Base-by-base conservation (phyloP, 2,113 vertebrate genomes). In the Nothoprocta pentlandii region DNA sequence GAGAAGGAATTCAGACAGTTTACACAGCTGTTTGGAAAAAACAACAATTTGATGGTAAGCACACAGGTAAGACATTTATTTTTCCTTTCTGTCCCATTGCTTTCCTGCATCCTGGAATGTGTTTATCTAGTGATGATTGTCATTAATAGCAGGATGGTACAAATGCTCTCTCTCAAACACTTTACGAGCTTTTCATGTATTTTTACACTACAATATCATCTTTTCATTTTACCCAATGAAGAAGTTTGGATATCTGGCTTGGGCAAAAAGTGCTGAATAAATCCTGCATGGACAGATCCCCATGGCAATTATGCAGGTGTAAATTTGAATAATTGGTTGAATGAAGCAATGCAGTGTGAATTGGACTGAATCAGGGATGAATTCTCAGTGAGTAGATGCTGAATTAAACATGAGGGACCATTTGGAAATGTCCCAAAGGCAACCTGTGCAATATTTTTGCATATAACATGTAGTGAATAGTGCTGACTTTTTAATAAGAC, bases 1-100 rank as follows among this genome's bases (percentile, higher is more conserved):
- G 98, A 98, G 85, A 98, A 97, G 79, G 98, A 98, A 63, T 97
- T 98, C 94, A 98, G 95, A 36, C 98, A 98, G 47, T 97, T 98
- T 88, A 73, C 97, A 16, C 98, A 98, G 68, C 81, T 98, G 22
- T 95, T 98, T 88, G 97, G 97, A 88, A 98, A 97, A 95, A 98
- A 98, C 47, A 98, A 97, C 91, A 98, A 84, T 90, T 92, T 98
- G 93, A 96, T 98, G 73, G 94, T 97, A 84, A 97, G 96, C 76
- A 97, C 98, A n/a, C 98, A 98, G 98, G 98, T 98, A 83, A 97
- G 95, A 95, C 47, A n/a, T 16, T 44, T 19, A 28, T 80, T 94
- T 82, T 85, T 17, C 25, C 16, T n/a, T 56, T 79, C 80, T 53
- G 19, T 34, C 41, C 56, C 70, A 41, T 79, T 34, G 42, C 59